These are phyloP conservation scores for Castor canadensis DNA, from an alignment of 2,113 vertebrate species.

Conservation along the genomic window DNA sequence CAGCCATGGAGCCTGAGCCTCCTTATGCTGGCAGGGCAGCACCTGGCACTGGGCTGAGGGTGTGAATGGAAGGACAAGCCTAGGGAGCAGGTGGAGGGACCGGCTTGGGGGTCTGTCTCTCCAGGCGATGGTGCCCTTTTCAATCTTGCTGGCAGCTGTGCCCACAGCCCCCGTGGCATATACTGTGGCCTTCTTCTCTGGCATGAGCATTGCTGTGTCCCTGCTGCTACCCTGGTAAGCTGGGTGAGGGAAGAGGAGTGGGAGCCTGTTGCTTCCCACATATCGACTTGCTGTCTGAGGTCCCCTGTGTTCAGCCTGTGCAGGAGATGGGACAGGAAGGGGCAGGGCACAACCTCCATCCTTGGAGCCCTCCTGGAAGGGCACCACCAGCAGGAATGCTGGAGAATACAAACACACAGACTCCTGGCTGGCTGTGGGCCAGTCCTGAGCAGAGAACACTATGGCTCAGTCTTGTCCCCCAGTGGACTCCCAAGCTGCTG, in stretches of 20 bases:
- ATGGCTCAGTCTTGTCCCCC: background rate
- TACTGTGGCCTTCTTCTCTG: conserved; percentile 92
- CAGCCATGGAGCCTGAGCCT: background rate
- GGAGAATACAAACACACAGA: background rate
- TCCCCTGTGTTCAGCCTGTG: background rate
- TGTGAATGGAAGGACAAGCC: background rate
- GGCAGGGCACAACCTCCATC: background rate
- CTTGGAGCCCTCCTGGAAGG: background rate
- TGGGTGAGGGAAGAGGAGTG: background rate
- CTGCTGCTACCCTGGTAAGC: conserved; percentile 95
- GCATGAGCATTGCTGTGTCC: conserved; percentile 94
- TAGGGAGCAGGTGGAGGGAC: background rate
- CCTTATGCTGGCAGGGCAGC: background rate
- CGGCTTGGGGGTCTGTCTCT: background rate
- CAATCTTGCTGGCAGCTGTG: conserved; percentile 91
- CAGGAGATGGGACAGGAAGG: too few species aligned
- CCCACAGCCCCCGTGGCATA: conserved; percentile 93
- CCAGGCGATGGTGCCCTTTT: conserved; percentile 96
- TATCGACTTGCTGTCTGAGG: background rate
- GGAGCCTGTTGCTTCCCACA: background rate
- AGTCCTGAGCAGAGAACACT: background rate
- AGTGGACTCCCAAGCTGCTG: background rate
- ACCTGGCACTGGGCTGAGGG: background rate
- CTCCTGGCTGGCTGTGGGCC: background rate
- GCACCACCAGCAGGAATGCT: background rate